phyloP scores from a whole-genome alignment of 1,140 invertebrate species.

The Ceratina australensis region DNA sequence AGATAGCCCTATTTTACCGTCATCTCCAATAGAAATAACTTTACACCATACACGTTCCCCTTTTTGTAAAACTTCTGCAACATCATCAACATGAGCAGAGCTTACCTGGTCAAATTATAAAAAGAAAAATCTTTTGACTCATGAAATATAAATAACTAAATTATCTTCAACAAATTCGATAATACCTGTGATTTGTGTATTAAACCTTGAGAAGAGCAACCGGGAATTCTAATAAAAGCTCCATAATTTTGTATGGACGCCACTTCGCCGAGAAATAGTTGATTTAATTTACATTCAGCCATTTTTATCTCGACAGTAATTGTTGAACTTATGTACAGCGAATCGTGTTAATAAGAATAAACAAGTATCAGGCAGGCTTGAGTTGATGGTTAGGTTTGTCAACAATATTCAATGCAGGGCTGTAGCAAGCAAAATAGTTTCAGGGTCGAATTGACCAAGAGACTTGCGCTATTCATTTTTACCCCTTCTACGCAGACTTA shows the following conservation, averaged over 20 bases:
- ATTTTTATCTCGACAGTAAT: constrained; percentile 44
- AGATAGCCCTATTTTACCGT: constrained; percentile 77
- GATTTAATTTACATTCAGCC: constrained; percentile 68
- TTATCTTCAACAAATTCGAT: not conserved
- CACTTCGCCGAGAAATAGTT: constrained; percentile 74
- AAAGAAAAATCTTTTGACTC: constrained; percentile 15
- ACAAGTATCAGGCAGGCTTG: constrained; percentile 4
- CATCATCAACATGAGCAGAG: constrained; percentile 73
- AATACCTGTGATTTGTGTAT: constrained; percentile 73
- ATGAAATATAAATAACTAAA: not conserved
- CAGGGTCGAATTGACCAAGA: not conserved
- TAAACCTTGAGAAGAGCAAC: constrained; percentile 73
- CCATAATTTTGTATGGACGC: constrained; percentile 77
- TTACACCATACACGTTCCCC: constrained; percentile 78
- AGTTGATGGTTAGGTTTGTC: constrained; percentile 42
- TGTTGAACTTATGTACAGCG: not conserved
- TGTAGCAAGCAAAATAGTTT: constrained; percentile 18
- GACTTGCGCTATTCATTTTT: no score
- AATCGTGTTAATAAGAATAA: not conserved
- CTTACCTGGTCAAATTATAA: constrained; percentile 64
- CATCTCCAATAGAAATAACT: constrained; percentile 73
- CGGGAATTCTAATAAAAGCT: constrained; percentile 78
- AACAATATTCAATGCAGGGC: constrained; percentile 20
- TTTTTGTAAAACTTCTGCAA: constrained; percentile 72
- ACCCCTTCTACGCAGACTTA: no score